Evolutionary conservation across 2,888 invertebrate genomes (phyloP), one percentile per base, ranked within the genome.

Genomic region (Prosopocoilus inquinatus): DNA sequence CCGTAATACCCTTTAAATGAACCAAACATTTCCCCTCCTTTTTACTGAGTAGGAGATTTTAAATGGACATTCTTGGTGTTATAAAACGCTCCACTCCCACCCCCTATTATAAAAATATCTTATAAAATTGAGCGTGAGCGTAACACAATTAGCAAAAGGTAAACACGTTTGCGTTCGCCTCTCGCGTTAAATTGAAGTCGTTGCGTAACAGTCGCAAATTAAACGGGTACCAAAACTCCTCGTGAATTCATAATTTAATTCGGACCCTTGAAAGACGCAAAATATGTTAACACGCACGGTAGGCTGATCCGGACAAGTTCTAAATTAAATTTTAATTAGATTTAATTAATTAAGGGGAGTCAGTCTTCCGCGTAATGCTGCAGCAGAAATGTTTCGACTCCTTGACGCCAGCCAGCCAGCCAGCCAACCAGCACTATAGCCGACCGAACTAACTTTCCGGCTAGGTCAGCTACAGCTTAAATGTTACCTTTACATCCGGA

Each of bases 281-380:
- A 41, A 16, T 41, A 41, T 41, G 41, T 41, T 41, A 41, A 41
- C 41, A 16, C 41, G 16, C 9, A 39, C 43, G 38, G 20, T 51
- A 60, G 59, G 62, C 63, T 64, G 63, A 66, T 64, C 59, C 58
- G 56, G 63, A 64, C 63, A 66, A 63, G 61, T 64, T 63, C 59
- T 57, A 63, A 66, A 66, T 66, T 66, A 65, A 66, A 66, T 65
- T 65, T 66, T 66, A 66, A 66, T 66, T 65, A 65, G 64, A 64
- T 66, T 65, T 63, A 65, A 66, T 66, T 66, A 65, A 64, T 64
- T 65, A 65, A 63, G 59, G 58, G 52, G 58, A 58, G 61, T 58
- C 58, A 60, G 55, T 57, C 59, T 59, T 58, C 60, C 57, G 50
- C 55, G 50, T 54, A 60, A 47, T 58, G 55, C 58, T 59, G 53